phyloP scores from a whole-genome alignment of 1,140 invertebrate genomes.

The Lepidotrigona ventralis region DNA sequence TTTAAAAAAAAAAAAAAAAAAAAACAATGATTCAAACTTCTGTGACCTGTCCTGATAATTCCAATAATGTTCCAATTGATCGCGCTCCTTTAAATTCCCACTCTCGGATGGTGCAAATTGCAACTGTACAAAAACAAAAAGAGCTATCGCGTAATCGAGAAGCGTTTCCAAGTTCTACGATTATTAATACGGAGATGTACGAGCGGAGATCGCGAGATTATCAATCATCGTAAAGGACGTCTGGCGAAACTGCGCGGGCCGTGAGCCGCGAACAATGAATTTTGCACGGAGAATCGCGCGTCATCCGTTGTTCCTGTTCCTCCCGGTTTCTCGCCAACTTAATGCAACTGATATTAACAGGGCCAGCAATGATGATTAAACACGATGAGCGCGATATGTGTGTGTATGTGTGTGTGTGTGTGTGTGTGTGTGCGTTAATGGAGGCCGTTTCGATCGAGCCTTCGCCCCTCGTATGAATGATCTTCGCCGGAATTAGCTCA shows the following conservation, averaged over 20 bases:
- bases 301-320: neutral
- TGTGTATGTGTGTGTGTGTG: too few relatives aligned
- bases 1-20: too few relatives aligned
- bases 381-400: neutral
- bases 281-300: neutral
- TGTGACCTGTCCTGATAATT: too few relatives aligned
- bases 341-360: neutral
- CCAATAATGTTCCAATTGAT: too few relatives aligned
- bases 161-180: neutral
- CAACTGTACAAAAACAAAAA: too few relatives aligned
- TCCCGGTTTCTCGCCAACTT: neutral
- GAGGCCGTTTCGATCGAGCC: neutral
- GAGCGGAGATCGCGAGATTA: neutral
- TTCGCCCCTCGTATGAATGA: too few relatives aligned
- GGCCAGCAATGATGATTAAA: neutral
- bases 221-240: conserved; percentile 9
- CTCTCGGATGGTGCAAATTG: too few relatives aligned
- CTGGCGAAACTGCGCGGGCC: neutral
- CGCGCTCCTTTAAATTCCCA: too few relatives aligned
- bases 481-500: too few relatives aligned
- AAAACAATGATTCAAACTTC: too few relatives aligned
- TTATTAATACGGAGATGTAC: neutral
- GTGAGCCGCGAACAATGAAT: neutral
- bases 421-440: neutral
- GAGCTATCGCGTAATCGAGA: neutral